Base-by-base conservation (phyloP, 2,113 vertebrate genomes). In the Fulmarus glacialis region DNA sequence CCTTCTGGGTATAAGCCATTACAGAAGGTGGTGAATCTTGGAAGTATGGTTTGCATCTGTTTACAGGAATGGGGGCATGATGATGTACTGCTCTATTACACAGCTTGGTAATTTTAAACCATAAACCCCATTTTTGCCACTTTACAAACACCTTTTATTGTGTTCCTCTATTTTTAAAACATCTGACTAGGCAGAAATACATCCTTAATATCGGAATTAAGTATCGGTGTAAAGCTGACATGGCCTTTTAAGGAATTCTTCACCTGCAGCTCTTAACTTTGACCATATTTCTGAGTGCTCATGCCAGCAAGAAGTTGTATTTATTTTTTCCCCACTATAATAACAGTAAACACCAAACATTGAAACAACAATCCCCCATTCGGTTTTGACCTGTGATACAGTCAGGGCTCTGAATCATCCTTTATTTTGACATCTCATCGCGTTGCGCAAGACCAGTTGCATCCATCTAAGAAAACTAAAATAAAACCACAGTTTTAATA, bases 241-340 rank as follows among this genome's bases (percentile, higher is more conserved):
- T 6, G 34, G 40, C 26, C 34, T 73, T 64, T 21, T 38, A 20
- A 47, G 56, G 58, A 68, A 12, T 80, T 66, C 22, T 36, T 66
- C 36, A 80, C 86, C 53, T 93, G 79, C 27, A 27, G 45, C 75
- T 86, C 34, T 70, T 63, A 11, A 18, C 40, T 1, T 1, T 43
- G 66, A 12, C 53, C 0, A 0, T 32, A 16, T 64, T 79, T 45
- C 48, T 38, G 64, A 70, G 38, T 15, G 32, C 8, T 90, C 5
- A 0, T 16, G 42, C 21, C n/a, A 23, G 64, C 40, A 75, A 78
- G 34, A 48, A 32, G 27, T 36, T 50, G 7, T 32, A 2, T 34
- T 84, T 84, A 12, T 53, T 36, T 70, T 75, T 77, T 15, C 45
- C 42, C 21, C 2, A 5, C 32, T 55, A 5, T n/a, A 62, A 36